Percentiles rank a stretch among this genome's conserved stretches.
Evolutionary conservation across 2,888 invertebrate species (phyloP).

Genomic region (Julus scanicus): DNA sequence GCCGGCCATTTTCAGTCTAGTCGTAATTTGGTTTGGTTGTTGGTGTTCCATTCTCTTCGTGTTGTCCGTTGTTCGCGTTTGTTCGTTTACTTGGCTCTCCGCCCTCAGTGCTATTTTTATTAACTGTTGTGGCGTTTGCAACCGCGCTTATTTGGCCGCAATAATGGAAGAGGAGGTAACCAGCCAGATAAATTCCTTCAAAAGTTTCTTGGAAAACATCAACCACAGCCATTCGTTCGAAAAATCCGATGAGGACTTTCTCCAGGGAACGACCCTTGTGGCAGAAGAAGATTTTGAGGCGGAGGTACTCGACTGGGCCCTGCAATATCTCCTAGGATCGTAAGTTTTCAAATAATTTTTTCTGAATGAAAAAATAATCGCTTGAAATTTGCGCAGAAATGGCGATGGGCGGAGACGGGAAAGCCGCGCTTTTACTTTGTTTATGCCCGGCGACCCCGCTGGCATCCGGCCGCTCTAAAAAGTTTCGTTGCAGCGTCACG

Average conservation of each 20-base stretch:
- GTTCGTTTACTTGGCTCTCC: neutral
- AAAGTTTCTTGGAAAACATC: neutral
- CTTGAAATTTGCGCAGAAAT: neutral
- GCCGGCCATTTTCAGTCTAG: neutral
- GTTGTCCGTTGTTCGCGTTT: conserved; percentile 16
- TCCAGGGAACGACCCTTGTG: conserved; percentile 58
- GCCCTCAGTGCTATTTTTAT: neutral
- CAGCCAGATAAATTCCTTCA: conserved; percentile 11
- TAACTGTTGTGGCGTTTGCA: neutral
- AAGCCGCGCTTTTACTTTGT: neutral
- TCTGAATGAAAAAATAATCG: too few species aligned
- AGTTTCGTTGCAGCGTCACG: neutral
- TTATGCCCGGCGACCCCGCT: neutral
- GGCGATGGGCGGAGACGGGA: neutral
- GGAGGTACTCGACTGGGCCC: conserved; percentile 79
- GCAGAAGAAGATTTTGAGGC: conserved; percentile 76
- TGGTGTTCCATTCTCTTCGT: neutral
- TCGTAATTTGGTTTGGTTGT: neutral
- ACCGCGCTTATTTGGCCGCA: neutral
- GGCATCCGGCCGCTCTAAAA: neutral
- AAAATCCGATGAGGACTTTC: neutral
- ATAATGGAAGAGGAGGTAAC: conserved; percentile 43
- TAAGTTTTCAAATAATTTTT: neutral
- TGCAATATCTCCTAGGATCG: conserved; percentile 73
- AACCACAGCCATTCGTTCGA: neutral